These are phyloP conservation scores for Aramus guarauna DNA, from an alignment of 2,113 vertebrate genomes.

Conservation along the genomic window DNA sequence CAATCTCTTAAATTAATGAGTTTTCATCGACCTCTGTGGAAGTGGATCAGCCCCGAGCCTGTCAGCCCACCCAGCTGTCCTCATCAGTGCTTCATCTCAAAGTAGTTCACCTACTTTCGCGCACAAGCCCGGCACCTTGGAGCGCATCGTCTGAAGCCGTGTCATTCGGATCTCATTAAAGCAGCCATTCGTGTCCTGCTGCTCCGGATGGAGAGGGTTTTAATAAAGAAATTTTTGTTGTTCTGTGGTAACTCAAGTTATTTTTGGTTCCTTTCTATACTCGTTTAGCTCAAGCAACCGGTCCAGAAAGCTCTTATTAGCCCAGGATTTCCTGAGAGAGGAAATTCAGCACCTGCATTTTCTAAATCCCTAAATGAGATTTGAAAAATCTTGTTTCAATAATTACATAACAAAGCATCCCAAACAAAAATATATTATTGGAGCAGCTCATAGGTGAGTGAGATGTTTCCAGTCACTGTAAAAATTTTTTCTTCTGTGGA, in stretches of 20 bases:
- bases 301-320: not conserved
- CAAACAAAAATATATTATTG: fast-evolving
- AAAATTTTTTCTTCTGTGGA: not conserved
- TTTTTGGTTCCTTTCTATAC: not conserved
- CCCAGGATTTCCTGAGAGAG: not conserved
- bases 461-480: not conserved
- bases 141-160: not conserved
- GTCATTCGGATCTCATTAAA: not conserved
- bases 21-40: not conserved
- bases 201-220: not conserved
- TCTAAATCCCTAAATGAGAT: not conserved
- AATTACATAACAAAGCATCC: not conserved
- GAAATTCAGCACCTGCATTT: not conserved
- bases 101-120: not conserved
- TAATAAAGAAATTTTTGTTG: not conserved
- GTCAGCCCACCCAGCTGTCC: not conserved
- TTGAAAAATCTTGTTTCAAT: not conserved
- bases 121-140: not conserved
- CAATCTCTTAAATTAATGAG: slow-evolving; percentile 21
- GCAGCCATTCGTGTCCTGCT: not conserved
- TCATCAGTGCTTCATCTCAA: not conserved
- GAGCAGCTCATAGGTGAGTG: not conserved
- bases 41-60: not conserved
- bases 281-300: not conserved
- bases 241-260: not conserved